Conservation (phyloP, 1,140 invertebrate genomes). For the Saccostrea glomerata region DNA sequence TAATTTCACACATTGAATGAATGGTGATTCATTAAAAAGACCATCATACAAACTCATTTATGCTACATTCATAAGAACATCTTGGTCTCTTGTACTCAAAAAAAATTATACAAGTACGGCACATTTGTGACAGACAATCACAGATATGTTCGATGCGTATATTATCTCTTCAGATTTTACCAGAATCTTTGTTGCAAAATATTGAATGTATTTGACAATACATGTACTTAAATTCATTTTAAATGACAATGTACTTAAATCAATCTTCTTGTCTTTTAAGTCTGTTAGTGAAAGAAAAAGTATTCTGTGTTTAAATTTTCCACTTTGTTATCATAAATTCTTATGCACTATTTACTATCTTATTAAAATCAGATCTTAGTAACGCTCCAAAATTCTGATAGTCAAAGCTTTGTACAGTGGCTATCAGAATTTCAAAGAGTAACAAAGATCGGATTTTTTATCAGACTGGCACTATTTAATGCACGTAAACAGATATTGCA, state of each 20-base stretch:
- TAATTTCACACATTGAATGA: background rate
- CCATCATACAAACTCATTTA: background rate
- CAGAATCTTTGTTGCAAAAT: background rate
- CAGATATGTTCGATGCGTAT: background rate
- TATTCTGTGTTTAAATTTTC: background rate
- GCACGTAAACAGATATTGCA: background rate
- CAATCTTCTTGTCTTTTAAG: no score
- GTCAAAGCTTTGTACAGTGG: no score
- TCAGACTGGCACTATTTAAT: no score
- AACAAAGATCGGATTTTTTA: no score
- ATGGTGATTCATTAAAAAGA: background rate
- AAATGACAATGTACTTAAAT: no score
- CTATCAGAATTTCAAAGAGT: no score
- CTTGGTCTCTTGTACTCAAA: background rate
- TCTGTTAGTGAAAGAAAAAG: no score
- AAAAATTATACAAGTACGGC: background rate
- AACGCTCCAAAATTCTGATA: no score
- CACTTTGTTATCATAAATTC: background rate
- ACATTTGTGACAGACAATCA: constrained; percentile 6
- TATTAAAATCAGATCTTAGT: no score
- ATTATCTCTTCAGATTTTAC: background rate
- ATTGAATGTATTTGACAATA: background rate
- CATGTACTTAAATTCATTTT: background rate
- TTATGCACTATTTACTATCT: background rate
- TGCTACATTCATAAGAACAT: constrained; percentile 14